Conservation (phyloP, 2,888 invertebrate genomes). For the Mimumesa dahlbomi region DNA sequence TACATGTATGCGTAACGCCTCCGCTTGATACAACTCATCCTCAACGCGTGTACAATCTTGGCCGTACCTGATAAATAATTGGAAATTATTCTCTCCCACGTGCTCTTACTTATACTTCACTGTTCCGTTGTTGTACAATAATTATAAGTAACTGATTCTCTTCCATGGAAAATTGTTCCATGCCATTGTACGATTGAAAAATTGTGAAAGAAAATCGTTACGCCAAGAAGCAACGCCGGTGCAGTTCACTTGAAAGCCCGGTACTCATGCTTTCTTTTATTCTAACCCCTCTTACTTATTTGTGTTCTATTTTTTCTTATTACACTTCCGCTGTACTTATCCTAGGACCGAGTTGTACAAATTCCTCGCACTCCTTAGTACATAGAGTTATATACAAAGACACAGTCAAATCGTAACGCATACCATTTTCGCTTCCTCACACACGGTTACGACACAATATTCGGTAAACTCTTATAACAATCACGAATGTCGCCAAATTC, state of each 20-base stretch:
- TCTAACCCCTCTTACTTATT: constrained; percentile 1
- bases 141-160: constrained; percentile 6
- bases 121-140: constrained; percentile 5
- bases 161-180: background rate
- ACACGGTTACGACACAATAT: too few species aligned
- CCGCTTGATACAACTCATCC: background rate
- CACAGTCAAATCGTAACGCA: constrained; percentile 1
- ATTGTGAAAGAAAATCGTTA: background rate
- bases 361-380: constrained; percentile 13
- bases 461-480: too few species aligned
- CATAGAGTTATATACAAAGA: constrained; percentile 40
- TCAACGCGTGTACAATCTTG: background rate
- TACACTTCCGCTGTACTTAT: constrained; percentile 21
- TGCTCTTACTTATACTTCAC: background rate
- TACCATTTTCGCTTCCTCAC: background rate
- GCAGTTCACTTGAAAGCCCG: background rate
- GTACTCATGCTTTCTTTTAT: background rate
- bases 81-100: background rate
- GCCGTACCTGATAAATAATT: constrained; percentile 3
- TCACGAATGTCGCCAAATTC: too few species aligned
- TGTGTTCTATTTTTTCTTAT: background rate
- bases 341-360: constrained; percentile 41
- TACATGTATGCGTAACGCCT: background rate
- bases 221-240: background rate
- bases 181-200: background rate